Evolutionary conservation across 2,113 vertebrate genomes (phyloP), one percentile per base, ranked within the genome.

Genomic region (Albula goreensis): DNA sequence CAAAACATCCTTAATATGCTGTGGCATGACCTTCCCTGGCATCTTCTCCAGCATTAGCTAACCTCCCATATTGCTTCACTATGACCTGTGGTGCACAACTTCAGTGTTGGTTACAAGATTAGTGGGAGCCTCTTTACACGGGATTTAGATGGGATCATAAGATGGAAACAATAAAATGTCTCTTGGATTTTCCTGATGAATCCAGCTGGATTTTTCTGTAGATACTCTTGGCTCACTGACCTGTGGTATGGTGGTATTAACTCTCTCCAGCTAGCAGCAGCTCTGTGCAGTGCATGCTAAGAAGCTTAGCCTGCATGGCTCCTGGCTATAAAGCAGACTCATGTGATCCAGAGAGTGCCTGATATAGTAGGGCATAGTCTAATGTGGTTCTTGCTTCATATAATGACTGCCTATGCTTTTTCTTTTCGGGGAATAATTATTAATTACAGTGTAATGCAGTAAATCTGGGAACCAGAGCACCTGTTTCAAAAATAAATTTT

Each of bases 281-380:
- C 3, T 25, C n/a, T 15, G 70, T 7, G 17, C 78, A 56, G 11
- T 66, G 4, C 10, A 10, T 60, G 25, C 25, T 88, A 17, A 49
- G 80, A 78, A 57, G 31, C n/a, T 66, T 80, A 52, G 56, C 52
- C 49, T 87, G 49, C 70, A 78, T 50, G 83, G 83, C 60, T 87
- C 74, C 80, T 52, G 15, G n/a, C 60, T 74, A 41, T 12, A 82
- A 82, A 63, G 86, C 52, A 82, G 60, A 49, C 56, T 87, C 86
- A 82, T 78, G 83, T 85, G 83, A 82, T 41, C 56, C 6, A 7
- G 57, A 63, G 9, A 66, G 41, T 1, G n/a, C 19, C 78, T 66
- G 77, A 49, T 11, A 50, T 31, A 53, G n/a, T 31, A 41, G 17
- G 48, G 49, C 78, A 10, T 12, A 79, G 49, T n/a, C 78, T 17